Conservation (phyloP, 2,888 invertebrate species). For the Phyllotreta striolata region DNA sequence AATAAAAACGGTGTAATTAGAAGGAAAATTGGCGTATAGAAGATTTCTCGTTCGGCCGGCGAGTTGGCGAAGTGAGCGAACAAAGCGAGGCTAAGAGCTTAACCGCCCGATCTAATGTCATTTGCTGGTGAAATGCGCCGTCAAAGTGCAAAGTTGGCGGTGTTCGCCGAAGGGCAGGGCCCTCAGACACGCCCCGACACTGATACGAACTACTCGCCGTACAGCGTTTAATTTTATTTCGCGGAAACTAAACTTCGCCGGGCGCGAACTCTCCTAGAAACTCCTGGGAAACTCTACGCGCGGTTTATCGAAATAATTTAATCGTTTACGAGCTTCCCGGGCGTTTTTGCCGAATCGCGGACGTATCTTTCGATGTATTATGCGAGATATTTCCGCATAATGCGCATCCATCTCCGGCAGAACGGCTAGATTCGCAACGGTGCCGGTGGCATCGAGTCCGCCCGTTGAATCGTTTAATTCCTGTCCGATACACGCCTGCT, state of each 20-base stretch:
- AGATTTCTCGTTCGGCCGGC: too few relatives aligned
- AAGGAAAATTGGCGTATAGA: too few relatives aligned
- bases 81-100: constrained; percentile 17
- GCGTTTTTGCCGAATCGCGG: too few relatives aligned
- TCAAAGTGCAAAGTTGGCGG: constrained; percentile 35
- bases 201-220: constrained; percentile 37
- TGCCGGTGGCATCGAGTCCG: constrained; percentile 7
- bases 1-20: too few relatives aligned
- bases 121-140: constrained; percentile 37
- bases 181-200: constrained; percentile 38
- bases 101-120: constrained; percentile 35
- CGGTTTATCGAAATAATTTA: neutral
- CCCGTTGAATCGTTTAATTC: constrained; percentile 17
- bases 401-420: constrained; percentile 12
- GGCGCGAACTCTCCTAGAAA: constrained; percentile 7
- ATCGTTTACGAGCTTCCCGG: neutral
- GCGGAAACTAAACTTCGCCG: constrained; percentile 36
- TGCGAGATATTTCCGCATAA: constrained; percentile 7
- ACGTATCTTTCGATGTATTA: neutral
- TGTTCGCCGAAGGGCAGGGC: constrained; percentile 27
- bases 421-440: neutral
- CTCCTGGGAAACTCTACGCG: neutral
- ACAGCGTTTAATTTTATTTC: constrained; percentile 40
- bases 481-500: constrained; percentile 14
- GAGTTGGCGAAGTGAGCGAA: neutral